A percentile compares a stretch with the other conserved stretches of the same genome.
Evolutionary conservation across 2,888 invertebrate species (phyloP).

Genomic region (Ennomos erosarius): DNA sequence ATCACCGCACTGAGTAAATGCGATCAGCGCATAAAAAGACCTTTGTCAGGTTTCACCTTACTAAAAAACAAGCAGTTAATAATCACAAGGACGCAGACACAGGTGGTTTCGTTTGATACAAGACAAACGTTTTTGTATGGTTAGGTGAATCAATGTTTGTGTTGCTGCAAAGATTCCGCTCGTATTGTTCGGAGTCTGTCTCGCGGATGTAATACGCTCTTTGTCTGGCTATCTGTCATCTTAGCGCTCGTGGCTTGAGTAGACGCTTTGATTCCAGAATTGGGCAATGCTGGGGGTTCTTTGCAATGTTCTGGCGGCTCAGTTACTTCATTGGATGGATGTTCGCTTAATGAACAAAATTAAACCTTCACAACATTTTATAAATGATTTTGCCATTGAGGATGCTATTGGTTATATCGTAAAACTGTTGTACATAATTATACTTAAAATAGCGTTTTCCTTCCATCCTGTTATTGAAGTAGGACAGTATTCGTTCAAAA

Average conservation of each 20-base stretch:
- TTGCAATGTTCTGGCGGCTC: too few species aligned
- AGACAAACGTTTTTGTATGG: conserved; percentile 28
- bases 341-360: too few species aligned
- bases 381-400: too few species aligned
- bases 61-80: conserved; percentile 53
- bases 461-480: too few species aligned
- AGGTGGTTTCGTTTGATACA: conserved; percentile 47
- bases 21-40: conserved; percentile 53
- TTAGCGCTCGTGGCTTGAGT: not conserved
- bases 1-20: conserved; percentile 50
- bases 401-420: too few species aligned
- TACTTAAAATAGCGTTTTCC: too few species aligned
- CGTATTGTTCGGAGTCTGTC: conserved; percentile 22
- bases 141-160: conserved; percentile 37
- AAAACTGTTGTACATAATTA: too few species aligned
- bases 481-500: too few species aligned
- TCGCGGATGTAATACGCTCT: conserved; percentile 8
- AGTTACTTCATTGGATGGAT: too few species aligned
- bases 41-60: conserved; percentile 69
- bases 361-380: too few species aligned
- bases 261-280: too few species aligned
- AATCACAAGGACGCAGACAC: conserved; percentile 60
- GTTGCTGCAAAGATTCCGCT: conserved; percentile 21
- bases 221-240: conserved; percentile 6
- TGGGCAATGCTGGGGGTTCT: too few species aligned